Base-by-base conservation (phyloP, 2,888 invertebrate species). In the Lordiphosa fenestrarum region DNA sequence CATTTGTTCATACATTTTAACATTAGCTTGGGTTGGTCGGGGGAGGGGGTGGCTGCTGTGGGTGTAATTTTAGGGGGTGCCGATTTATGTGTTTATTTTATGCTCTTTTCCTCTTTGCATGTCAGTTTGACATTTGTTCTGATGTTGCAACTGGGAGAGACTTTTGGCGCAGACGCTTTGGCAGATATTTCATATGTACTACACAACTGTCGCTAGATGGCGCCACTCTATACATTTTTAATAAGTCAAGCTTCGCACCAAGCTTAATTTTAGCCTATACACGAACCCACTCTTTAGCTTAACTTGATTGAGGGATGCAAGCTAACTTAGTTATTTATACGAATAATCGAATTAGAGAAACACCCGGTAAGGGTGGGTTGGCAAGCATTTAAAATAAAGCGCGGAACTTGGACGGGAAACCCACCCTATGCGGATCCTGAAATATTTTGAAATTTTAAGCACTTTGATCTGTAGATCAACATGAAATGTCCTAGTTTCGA, bases 61-160 rank as follows among this genome's bases (percentile, higher is more conserved):
- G 48, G 57, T 49, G 59, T 37, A 15, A 36, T 39, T 47, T 39
- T 30, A 50, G 51, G 73, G 75, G 77, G 84, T 9, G 30, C 9
- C 9, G 9, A 30, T 9, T 77, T 65, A 61, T 44, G 56, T 84
- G 82, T 78, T 74, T 73, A 64, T 71, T 63, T 65, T 57, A 48
- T 63, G 58, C 84, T 82, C 77, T 67, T 70, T 64, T 52, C 41
- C 42, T 69, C 46, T 66, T 82, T 62, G 59, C 65, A 42, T 66
- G 77, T 53, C 81, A 54, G 47, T 71, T 84, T 84, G 71, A 77
- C 84, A 77, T 70, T 76, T 84, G 50, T 10, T 10, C 39, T 59
- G 33, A 10, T 13, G 12, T 7, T 21, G 33, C 25, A 35, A 12
- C 4, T n/a, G 13, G 10, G 36, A 15, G 36, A 51, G 25, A 44